These are phyloP conservation scores for Brachypterus glaber DNA, from an alignment of 2,888 invertebrate species.

Conservation along the genomic window DNA sequence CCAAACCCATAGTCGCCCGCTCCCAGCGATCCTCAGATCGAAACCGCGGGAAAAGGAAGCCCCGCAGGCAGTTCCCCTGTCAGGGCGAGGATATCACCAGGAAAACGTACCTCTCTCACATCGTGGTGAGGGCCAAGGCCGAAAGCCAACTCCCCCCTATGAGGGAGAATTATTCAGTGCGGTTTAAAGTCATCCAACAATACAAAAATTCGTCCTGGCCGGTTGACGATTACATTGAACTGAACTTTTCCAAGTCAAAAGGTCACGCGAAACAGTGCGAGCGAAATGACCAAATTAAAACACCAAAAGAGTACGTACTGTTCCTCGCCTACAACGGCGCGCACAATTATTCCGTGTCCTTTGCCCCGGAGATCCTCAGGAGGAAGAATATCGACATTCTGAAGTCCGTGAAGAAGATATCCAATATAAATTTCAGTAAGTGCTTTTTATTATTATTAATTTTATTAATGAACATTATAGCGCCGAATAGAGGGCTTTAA, in stretches of 20 bases:
- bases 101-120: conserved; percentile 54
- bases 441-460: conserved; percentile 9
- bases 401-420: conserved; percentile 28
- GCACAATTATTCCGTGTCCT: conserved; percentile 49
- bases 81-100: conserved; percentile 55
- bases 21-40: conserved; percentile 15
- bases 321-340: conserved; percentile 50
- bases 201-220: conserved; percentile 47
- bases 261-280: conserved; percentile 24
- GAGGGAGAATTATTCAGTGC: conserved; percentile 51
- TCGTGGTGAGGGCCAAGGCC: conserved; percentile 57
- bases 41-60: conserved; percentile 13
- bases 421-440: conserved; percentile 34
- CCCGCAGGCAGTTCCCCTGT: conserved; percentile 36
- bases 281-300: conserved; percentile 42
- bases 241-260: conserved; percentile 40
- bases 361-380: conserved; percentile 42
- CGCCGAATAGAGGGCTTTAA: no score
- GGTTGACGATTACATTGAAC: conserved; percentile 43
- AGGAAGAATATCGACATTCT: conserved; percentile 21
- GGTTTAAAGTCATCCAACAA: conserved; percentile 54
- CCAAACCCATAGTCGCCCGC: conserved; percentile 13
- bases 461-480: no score
- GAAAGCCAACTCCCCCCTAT: conserved; percentile 43
- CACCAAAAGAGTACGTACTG: conserved; percentile 50